phyloP scores from a whole-genome alignment of 2,797 vertebrate species.

The Cryptoblepharus egeriae region DNA sequence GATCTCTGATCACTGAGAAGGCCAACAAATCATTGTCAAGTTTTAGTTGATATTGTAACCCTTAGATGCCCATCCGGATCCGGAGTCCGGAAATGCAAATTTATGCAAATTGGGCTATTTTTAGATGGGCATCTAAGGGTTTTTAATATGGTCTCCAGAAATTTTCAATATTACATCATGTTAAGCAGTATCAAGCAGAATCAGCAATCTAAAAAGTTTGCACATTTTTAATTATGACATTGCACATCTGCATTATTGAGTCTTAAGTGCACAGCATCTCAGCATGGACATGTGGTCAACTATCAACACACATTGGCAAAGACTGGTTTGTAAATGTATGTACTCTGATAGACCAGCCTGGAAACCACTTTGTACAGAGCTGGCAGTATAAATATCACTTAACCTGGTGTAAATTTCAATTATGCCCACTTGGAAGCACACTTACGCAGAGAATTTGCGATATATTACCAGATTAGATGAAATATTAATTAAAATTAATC shows the following conservation, averaged over 20 bases:
- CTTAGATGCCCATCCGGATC: too few species aligned
- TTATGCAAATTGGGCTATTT: too few species aligned
- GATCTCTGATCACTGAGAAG: background rate
- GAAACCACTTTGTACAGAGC: slow-evolving; percentile 6
- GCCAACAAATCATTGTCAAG: background rate
- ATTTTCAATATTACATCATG: too few species aligned
- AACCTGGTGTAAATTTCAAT: slow-evolving; percentile 42
- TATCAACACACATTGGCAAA: background rate
- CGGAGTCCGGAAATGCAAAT: too few species aligned
- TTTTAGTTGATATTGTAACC: too few species aligned
- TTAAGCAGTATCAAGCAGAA: too few species aligned
- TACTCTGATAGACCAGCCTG: background rate
- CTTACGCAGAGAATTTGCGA: slow-evolving; percentile 22
- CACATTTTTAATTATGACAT: background rate
- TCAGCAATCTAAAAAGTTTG: too few species aligned
- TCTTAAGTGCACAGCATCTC: background rate
- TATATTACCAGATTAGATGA: slow-evolving; percentile 41
- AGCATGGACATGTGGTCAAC: background rate
- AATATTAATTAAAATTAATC: slow-evolving; percentile 65
- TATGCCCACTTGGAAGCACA: slow-evolving; percentile 33
- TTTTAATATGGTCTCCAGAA: too few species aligned
- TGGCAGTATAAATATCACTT: slow-evolving; percentile 29
- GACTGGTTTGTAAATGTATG: slow-evolving; percentile 1
- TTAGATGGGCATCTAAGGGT: too few species aligned
- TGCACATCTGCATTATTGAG: background rate